These are phyloP conservation scores for Xestobium rufovillosum DNA, from an alignment of 2,888 invertebrate genomes.

Conservation along the genomic window DNA sequence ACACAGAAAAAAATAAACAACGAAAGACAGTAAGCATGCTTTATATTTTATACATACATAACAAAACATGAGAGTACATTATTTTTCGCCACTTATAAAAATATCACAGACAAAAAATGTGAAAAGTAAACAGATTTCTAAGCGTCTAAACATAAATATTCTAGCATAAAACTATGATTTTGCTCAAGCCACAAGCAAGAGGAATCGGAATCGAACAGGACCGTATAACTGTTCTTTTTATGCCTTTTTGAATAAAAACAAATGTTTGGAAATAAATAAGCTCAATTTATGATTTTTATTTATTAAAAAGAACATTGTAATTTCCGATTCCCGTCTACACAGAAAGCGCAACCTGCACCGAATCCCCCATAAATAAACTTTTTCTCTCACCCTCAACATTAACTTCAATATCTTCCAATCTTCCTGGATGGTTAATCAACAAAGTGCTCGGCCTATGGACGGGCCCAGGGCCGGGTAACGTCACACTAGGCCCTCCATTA, in stretches of 20 bases:
- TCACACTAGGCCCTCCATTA: conserved; percentile 59
- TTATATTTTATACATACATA: conserved; percentile 28
- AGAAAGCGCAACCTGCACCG: conserved; percentile 1
- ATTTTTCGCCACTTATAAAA: background rate
- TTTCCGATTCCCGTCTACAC: too few relatives aligned
- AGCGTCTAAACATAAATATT: too few relatives aligned
- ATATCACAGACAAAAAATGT: too few relatives aligned
- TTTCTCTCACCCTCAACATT: conserved; percentile 85
- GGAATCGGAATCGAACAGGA: too few relatives aligned
- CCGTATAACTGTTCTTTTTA: too few relatives aligned
- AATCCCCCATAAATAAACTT: conserved; percentile 10
- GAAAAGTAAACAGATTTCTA: too few relatives aligned
- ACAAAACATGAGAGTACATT: conserved; percentile 21
- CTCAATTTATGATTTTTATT: too few relatives aligned
- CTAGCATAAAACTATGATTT: too few relatives aligned
- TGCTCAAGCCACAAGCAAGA: too few relatives aligned
- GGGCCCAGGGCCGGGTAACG: conserved; percentile 64
- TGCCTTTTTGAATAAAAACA: too few relatives aligned
- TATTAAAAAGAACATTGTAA: too few relatives aligned
- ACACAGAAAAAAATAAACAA: conserved; percentile 29
- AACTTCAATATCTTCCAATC: conserved; percentile 89
- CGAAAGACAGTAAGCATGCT: conserved; percentile 30
- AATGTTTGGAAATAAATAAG: too few relatives aligned
- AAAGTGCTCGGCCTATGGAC: conserved; percentile 64
- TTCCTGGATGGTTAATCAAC: conserved; percentile 72